A percentile compares a stretch with the other conserved stretches of the same genome.
Evolutionary conservation across 2,888 invertebrate species (phyloP).

Genomic region (Tenthredo mesomela): DNA sequence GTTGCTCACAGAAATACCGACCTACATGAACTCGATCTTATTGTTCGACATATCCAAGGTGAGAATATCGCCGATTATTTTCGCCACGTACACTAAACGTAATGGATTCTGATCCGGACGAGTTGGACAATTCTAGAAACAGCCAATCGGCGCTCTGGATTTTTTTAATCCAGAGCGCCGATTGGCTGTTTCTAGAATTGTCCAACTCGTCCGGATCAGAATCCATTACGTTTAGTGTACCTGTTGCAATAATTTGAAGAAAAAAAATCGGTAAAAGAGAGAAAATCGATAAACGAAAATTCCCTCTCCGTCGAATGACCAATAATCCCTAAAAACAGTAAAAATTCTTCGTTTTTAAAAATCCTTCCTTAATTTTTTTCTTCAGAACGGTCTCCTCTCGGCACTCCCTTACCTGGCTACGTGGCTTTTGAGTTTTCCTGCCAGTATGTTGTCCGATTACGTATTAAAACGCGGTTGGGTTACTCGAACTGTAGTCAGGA

Average conservation of each 20-base stretch:
- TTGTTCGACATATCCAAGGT: slow-evolving; percentile 82
- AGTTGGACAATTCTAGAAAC: no score
- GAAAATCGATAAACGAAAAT: neutral
- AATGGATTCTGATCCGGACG: no score
- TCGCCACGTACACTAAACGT: no score
- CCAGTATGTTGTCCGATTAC: slow-evolving; percentile 79
- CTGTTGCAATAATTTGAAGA: neutral
- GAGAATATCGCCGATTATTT: slow-evolving; percentile 55
- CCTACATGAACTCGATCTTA: slow-evolving; percentile 83
- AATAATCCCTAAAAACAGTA: neutral
- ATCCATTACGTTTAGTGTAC: no score
- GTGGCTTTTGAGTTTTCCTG: slow-evolving; percentile 80
- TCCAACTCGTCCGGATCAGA: no score
- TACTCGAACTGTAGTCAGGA: slow-evolving; percentile 69
- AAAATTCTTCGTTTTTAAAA: neutral
- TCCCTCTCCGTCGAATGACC: no score
- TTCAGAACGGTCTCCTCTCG: slow-evolving; percentile 79
- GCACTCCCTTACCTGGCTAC: slow-evolving; percentile 81
- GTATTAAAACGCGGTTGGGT: slow-evolving; percentile 69
- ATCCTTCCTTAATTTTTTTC: neutral
- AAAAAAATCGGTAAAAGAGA: neutral
- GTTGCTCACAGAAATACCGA: slow-evolving; percentile 85
- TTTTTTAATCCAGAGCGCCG: no score
- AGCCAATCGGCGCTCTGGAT: no score
- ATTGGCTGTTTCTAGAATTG: no score